Evolutionary conservation across 1,140 invertebrate species (phyloP), one percentile per base, ranked within the genome.

Genomic region (Drosophila busckii): DNA sequence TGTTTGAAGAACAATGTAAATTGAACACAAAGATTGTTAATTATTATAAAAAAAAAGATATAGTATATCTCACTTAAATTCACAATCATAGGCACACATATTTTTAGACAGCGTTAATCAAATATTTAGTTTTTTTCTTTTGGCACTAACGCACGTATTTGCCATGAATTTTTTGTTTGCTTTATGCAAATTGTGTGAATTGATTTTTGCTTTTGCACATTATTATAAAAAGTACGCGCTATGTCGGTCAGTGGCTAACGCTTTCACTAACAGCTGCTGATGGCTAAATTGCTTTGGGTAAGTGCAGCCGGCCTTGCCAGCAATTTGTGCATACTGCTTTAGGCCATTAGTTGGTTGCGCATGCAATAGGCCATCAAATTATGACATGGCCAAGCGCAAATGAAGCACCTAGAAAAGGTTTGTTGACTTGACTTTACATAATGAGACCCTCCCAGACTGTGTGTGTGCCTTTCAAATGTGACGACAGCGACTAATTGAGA

Each of bases 341-440:
- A 17, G 19, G 15, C 40, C 25, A 32, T 71, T 71, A 45, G 48
- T 34, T 56, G 49, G 49, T 52, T 59, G 48, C 17, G 41, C 29
- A 50, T 52, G 50, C 55, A 38, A 22, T 29, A 42, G 42, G 56
- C 48, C 56, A 68, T 80, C 34, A 70, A 82, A 82, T 82, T 82
- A 82, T 82, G 75, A 82, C 75, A 82, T 54, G 60, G 61, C 49
- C 42, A 45, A 16, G 22, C 40, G 44, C 15, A 16, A 9, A 34
- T 29, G 15, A 41, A 12, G 31, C 31, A 53, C 61, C 73, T 65
- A 63, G 34, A 65, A 73, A 58, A 46, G 59, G 73, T 80, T 80
- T 80, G 67, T 80, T 80, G 71, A 63, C 71, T 44, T 41, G 20
- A 20, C 6, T 35, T 80, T 80, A 70, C 64, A 73, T 82, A 80